These are phyloP conservation scores for Gallinago stenura DNA, from an alignment of 2,797 vertebrate genomes.

Conservation along the genomic window DNA sequence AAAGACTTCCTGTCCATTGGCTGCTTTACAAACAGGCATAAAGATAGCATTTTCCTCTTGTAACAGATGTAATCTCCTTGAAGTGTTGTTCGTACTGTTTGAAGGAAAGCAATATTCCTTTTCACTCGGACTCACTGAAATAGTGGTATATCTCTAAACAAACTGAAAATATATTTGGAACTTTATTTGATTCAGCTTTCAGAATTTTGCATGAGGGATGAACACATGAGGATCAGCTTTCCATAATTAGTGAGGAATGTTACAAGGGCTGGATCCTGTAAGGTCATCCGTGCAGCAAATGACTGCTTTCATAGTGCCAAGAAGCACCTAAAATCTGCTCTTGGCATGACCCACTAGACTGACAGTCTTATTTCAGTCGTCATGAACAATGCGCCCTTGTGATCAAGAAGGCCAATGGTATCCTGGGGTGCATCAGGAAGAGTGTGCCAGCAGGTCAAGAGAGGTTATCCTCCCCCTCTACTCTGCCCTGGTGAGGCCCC, in stretches of 20 bases:
- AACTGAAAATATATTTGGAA: constrained; percentile 63
- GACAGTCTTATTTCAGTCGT: background rate
- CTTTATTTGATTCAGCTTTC: constrained; percentile 55
- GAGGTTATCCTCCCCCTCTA: too few relatives aligned
- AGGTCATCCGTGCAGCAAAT: background rate
- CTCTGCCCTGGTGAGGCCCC: too few relatives aligned
- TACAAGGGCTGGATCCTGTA: background rate
- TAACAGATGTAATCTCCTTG: constrained; percentile 54
- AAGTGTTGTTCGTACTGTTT: constrained; percentile 17
- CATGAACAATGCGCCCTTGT: too few relatives aligned
- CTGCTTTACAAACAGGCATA: constrained; percentile 72
- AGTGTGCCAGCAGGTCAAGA: too few relatives aligned
- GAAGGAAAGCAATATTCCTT: constrained; percentile 54
- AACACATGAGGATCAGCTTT: constrained; percentile 4
- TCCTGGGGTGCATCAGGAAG: too few relatives aligned
- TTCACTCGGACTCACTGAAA: constrained; percentile 29
- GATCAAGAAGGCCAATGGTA: too few relatives aligned
- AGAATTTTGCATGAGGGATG: constrained; percentile 23
- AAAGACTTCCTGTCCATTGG: constrained; percentile 68
- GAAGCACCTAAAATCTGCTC: background rate
- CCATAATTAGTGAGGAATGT: background rate
- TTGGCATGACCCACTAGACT: background rate
- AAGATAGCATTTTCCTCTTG: constrained; percentile 62
- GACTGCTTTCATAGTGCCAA: background rate
- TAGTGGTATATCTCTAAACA: constrained; percentile 31